Percentiles rank a stretch among this genome's conserved stretches.
Conservation (phyloP, 37 sponge, comb jelly and placozoan genomes). For the Haliclona indistincta region DNA sequence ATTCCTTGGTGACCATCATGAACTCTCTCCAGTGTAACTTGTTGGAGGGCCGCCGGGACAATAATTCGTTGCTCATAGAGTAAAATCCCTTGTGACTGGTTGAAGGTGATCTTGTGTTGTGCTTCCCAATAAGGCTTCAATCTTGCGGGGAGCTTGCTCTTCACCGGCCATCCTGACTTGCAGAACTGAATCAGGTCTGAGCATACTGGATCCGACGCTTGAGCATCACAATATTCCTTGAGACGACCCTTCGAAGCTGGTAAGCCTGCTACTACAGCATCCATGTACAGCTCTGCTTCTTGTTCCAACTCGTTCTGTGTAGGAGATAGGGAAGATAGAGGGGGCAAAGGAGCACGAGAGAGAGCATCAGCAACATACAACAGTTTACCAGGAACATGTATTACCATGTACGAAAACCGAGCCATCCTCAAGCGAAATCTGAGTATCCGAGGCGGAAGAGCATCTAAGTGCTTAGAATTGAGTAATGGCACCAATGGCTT, state of each 20-base stretch:
- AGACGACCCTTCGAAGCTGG: too few species aligned
- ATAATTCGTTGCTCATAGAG: conserved; percentile 15
- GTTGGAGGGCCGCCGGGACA: conserved; percentile 24
- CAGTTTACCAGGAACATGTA: conserved; percentile 20
- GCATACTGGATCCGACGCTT: conserved; percentile 5
- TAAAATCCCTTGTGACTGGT: neutral
- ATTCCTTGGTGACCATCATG: conserved; percentile 56
- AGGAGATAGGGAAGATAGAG: too few species aligned
- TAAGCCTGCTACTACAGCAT: too few species aligned
- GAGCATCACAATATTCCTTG: too few species aligned
- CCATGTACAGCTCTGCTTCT: too few species aligned
- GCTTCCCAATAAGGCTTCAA: neutral
- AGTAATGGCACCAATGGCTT: conserved; percentile 40
- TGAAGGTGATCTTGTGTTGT: neutral
- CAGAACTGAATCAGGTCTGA: neutral
- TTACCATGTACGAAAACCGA: conserved; percentile 11
- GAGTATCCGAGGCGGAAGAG: conserved; percentile 26
- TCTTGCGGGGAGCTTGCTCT: neutral
- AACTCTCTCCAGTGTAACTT: conserved; percentile 24
- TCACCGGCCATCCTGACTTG: neutral
- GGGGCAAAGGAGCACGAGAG: conserved; percentile 22
- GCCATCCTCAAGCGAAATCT: conserved; percentile 31
- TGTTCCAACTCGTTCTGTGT: too few species aligned
- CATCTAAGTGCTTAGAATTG: conserved; percentile 13
- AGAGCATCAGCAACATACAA: conserved; percentile 16